Evolutionary conservation across 2,113 vertebrate genomes (phyloP).

Genomic region (Todiramphus saurophagus): DNA sequence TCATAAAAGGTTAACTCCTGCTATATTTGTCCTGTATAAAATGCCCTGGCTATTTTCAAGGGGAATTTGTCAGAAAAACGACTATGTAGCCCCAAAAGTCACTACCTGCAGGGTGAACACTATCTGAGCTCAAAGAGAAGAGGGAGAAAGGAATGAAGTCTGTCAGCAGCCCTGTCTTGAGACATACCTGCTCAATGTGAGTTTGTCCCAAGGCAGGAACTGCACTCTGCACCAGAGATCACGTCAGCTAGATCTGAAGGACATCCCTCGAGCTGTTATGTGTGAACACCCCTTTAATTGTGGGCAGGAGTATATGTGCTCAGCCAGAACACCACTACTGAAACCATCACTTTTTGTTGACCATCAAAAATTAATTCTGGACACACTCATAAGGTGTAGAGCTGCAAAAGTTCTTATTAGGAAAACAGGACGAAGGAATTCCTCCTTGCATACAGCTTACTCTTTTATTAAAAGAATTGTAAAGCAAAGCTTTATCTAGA

Average conservation of each 20-base stretch:
- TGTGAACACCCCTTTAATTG: neutral
- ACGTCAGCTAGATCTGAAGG: neutral
- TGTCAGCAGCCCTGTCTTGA: neutral
- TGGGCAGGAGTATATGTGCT: neutral
- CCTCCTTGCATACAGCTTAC: neutral
- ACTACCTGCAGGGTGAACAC: neutral
- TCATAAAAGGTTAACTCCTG: neutral
- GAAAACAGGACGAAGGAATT: neutral
- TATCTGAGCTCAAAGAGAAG: neutral
- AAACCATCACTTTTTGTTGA: neutral
- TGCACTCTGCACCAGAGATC: neutral
- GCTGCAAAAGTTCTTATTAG: neutral
- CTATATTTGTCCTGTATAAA: neutral
- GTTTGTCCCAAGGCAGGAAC: neutral
- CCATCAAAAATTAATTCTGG: neutral
- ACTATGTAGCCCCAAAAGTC: neutral
- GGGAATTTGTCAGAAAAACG: neutral
- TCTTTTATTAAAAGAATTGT: neutral
- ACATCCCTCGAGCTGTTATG: neutral
- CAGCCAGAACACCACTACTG: neutral
- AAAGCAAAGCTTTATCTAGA: neutral
- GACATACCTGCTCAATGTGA: neutral
- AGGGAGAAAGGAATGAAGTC: slow-evolving; percentile 5
- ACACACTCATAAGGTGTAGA: neutral
- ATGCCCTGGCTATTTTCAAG: neutral